Percentiles rank a stretch among this genome's conserved stretches.
Conservation (phyloP, 2,888 invertebrate genomes). For the Drosophila bunnanda region DNA sequence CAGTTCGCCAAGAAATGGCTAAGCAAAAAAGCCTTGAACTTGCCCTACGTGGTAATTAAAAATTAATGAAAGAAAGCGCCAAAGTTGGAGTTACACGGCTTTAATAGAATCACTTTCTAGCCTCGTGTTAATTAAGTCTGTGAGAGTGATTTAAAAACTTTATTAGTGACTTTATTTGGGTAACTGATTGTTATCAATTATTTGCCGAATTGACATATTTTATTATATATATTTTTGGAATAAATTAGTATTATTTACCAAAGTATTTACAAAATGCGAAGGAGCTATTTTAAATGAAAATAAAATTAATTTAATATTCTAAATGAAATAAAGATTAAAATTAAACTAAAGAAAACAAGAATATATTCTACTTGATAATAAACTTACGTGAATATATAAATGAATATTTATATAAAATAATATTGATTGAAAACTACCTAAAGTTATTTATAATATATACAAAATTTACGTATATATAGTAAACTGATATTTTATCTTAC, state of each 20-base stretch:
- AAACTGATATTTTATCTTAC: too few species aligned
- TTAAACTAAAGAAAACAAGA: too few species aligned
- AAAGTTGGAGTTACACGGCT: background rate
- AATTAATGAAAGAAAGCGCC: constrained; percentile 9
- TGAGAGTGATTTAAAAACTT: background rate
- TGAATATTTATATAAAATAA: too few species aligned
- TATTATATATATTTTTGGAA: background rate
- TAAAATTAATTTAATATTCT: too few species aligned
- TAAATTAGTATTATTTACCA: background rate
- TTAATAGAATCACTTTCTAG: constrained; percentile 1
- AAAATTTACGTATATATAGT: too few species aligned
- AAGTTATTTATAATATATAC: too few species aligned
- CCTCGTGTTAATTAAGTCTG: background rate
- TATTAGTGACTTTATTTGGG: background rate
- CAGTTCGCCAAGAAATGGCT: constrained; percentile 1
- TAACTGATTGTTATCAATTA: too few species aligned
- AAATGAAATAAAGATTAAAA: too few species aligned
- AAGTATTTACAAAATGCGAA: background rate
- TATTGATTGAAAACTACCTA: too few species aligned
- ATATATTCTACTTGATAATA: too few species aligned
- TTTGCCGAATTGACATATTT: background rate
- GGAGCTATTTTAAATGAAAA: background rate
- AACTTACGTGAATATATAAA: too few species aligned
- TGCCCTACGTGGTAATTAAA: constrained; percentile 8
- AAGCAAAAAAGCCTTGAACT: constrained; percentile 10